Conservation (phyloP, 2,113 vertebrate species). For the Bos indicus region DNA sequence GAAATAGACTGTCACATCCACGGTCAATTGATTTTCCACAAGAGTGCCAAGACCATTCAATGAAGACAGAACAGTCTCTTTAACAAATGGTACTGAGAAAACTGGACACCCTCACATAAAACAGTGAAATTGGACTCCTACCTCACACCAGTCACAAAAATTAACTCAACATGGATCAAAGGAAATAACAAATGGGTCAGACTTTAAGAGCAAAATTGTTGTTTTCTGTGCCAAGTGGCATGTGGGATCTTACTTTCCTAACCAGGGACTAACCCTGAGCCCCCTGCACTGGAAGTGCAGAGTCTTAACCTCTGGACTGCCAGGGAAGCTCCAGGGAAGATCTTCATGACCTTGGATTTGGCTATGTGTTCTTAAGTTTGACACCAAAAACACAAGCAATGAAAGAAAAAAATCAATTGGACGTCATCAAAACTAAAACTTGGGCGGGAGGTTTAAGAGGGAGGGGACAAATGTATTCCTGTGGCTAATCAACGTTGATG, state of each 20-base stretch:
- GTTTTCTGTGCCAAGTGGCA: accelerated
- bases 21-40: not conserved
- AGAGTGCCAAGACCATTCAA: not conserved
- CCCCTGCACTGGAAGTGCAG: not conserved
- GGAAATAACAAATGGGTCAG: not conserved
- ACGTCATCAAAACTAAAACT: not conserved
- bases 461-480: not conserved
- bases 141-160: not conserved
- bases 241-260: not conserved
- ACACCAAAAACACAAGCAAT: not conserved
- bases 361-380: not conserved
- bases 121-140: not conserved
- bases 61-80: not conserved
- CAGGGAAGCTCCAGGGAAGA: not conserved
- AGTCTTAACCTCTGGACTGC: not conserved
- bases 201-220: not conserved
- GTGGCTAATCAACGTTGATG: not conserved
- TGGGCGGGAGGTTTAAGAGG: not conserved
- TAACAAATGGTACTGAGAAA: not conserved
- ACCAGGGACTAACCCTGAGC: not conserved
- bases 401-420: not conserved
- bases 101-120: not conserved
- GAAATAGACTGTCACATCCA: not conserved
- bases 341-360: not conserved
- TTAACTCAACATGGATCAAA: not conserved